Evolutionary conservation across 1,140 invertebrate genomes (phyloP).

Genomic region (Hylyphantes graminicola): DNA sequence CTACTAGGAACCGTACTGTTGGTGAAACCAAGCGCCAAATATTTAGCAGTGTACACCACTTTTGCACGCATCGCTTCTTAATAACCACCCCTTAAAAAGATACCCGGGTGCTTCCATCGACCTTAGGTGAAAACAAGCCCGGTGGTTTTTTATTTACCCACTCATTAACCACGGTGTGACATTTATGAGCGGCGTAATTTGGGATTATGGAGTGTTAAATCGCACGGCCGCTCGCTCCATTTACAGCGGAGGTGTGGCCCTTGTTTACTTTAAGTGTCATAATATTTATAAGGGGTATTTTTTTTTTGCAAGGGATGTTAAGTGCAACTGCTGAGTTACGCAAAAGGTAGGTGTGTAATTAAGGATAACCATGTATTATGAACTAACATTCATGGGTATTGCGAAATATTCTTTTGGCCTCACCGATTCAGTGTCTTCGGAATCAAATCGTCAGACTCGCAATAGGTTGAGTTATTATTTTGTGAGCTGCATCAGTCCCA

Average conservation of each 20-base stretch:
- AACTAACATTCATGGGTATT: too few relatives aligned
- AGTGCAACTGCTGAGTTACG: too few relatives aligned
- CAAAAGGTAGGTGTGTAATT: too few relatives aligned
- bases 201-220: conserved; percentile 42
- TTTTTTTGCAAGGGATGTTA: too few relatives aligned
- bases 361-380: too few relatives aligned
- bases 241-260: conserved; percentile 32
- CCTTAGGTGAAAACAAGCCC: conserved; percentile 1
- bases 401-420: too few relatives aligned
- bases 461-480: too few relatives aligned
- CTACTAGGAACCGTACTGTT: not conserved
- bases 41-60: not conserved
- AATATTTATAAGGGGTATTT: too few relatives aligned
- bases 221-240: conserved; percentile 8
- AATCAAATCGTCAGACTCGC: too few relatives aligned
- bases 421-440: too few relatives aligned
- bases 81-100: conserved; percentile 10
- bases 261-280: conserved; percentile 10
- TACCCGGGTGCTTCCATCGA: not conserved
- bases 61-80: not conserved
- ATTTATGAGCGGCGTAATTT: conserved; percentile 37
- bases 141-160: conserved; percentile 17
- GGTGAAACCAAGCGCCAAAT: not conserved
- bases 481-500: too few relatives aligned
- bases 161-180: conserved; percentile 25